A percentile compares a stretch with the other conserved stretches of the same genome.
Conservation (phyloP, 2,797 vertebrate species). For the Rhincodon typus region DNA sequence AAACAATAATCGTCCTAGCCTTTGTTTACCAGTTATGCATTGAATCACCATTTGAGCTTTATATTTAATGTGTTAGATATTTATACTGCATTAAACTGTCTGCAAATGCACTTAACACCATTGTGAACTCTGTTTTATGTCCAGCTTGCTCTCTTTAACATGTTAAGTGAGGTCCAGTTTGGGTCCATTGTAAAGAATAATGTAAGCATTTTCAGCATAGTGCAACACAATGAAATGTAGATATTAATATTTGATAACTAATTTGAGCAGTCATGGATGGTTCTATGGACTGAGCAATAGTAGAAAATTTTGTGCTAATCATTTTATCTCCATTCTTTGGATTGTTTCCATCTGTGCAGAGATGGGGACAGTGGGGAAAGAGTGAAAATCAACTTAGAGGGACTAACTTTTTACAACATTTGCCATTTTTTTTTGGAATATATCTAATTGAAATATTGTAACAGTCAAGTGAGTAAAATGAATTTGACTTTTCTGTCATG, state of each 20-base stretch:
- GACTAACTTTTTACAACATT: background rate
- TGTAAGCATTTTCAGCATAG: conserved; percentile 5
- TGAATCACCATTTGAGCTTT: background rate
- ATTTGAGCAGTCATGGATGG: background rate
- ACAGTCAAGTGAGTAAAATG: background rate
- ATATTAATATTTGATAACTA: background rate
- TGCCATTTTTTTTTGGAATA: background rate
- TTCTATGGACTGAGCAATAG: background rate
- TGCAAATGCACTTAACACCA: background rate
- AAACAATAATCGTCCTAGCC: background rate
- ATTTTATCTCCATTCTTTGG: background rate
- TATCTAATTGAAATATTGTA: background rate
- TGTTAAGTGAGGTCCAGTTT: background rate
- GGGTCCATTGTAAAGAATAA: background rate
- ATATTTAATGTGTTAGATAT: background rate
- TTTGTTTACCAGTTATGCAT: background rate
- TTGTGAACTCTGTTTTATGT: background rate
- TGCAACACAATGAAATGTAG: background rate
- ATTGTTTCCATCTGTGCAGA: background rate
- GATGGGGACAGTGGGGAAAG: background rate
- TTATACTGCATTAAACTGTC: background rate
- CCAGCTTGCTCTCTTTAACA: background rate
- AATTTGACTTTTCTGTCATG: background rate
- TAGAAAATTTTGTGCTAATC: background rate
- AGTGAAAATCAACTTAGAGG: background rate